Conservation (phyloP, 2,113 vertebrate genomes). For the Sporophila hypoxantha region DNA sequence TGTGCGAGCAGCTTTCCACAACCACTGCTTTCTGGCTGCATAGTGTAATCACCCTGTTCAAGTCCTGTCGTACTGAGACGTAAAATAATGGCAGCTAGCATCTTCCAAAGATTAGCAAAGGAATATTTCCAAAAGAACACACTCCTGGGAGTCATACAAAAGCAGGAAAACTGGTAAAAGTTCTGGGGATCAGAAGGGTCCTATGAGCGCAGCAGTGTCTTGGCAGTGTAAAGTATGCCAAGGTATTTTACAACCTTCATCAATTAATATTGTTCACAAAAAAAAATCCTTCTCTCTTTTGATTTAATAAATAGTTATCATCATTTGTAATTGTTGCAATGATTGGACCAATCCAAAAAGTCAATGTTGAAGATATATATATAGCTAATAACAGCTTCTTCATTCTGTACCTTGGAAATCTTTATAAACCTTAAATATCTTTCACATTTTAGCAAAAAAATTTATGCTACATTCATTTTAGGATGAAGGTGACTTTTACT, state of each 20-base stretch:
- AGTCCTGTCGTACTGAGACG: too few relatives aligned
- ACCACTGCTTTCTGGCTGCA: not conserved
- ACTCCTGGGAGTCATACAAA: not conserved
- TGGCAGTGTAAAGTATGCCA: not conserved
- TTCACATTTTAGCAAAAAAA: constrained; percentile 31
- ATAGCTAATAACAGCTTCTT: constrained; percentile 46
- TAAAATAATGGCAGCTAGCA: not conserved
- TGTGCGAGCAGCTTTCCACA: not conserved
- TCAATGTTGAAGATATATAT: constrained; percentile 35
- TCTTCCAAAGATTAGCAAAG: not conserved
- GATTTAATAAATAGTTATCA: constrained; percentile 54
- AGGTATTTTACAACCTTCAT: not conserved
- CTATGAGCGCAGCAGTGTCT: not conserved
- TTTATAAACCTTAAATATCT: constrained; percentile 51
- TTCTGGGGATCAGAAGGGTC: not conserved
- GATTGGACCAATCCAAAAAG: constrained; percentile 52
- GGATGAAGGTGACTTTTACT: constrained; percentile 64
- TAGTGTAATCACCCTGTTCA: not conserved
- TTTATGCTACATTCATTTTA: constrained; percentile 28
- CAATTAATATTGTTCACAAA: not conserved
- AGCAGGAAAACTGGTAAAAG: not conserved
- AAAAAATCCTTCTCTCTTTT: not conserved
- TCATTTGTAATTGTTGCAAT: constrained; percentile 49
- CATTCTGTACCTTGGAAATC: constrained; percentile 9
- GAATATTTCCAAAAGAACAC: not conserved